A percentile compares a stretch with the other conserved stretches of the same genome.
Evolutionary conservation across 2,113 vertebrate genomes (phyloP).

Genomic region (Herpetotheres cachinnans): DNA sequence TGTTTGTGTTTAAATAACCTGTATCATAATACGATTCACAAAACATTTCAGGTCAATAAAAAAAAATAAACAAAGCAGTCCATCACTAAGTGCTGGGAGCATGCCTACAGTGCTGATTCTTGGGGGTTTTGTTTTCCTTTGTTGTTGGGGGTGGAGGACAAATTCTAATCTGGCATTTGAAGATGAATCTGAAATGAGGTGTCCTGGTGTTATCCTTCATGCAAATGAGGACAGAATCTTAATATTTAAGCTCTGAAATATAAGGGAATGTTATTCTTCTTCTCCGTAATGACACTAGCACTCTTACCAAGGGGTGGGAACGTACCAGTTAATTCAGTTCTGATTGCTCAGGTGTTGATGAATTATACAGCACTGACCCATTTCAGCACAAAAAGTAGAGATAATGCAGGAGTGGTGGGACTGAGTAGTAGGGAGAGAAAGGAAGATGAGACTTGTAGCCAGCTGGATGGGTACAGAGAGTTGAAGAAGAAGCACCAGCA

Average conservation of each 20-base stretch:
- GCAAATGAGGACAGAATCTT: not conserved
- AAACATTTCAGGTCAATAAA: not conserved
- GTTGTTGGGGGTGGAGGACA: not conserved
- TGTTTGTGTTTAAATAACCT: constrained; percentile 44
- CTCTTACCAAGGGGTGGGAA: not conserved
- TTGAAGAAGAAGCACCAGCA: not conserved
- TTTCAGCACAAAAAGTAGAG: not conserved
- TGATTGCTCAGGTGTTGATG: not conserved
- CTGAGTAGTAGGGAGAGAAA: not conserved
- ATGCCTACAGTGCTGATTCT: not conserved
- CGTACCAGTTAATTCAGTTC: not conserved
- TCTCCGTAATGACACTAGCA: not conserved
- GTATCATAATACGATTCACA: not conserved
- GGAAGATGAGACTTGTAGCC: not conserved
- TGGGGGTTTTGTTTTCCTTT: not conserved
- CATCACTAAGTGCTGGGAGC: not conserved
- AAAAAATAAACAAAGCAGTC: not conserved
- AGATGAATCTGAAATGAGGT: not conserved
- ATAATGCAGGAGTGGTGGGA: not conserved
- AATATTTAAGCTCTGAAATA: not conserved
- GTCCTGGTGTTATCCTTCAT: not conserved
- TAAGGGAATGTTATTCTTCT: not conserved
- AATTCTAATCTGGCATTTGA: not conserved
- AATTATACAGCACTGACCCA: not conserved
- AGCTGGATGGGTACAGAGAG: not conserved